These are phyloP conservation scores for Belgica antarctica DNA, from an alignment of 2,888 invertebrate species.

Conservation along the genomic window DNA sequence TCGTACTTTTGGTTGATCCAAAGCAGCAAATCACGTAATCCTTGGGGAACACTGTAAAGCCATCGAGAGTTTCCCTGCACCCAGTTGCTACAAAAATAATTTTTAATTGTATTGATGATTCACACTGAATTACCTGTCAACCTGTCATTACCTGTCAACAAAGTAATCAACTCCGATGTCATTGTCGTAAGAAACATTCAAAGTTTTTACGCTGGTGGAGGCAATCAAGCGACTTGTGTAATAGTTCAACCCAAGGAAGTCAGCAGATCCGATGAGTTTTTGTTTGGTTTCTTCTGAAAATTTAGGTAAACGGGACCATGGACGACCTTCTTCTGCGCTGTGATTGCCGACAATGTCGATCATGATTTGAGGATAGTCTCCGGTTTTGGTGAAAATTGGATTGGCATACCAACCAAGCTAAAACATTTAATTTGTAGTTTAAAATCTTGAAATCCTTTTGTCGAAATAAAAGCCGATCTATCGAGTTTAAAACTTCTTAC, in stretches of 20 bases:
- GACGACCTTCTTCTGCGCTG: slow-evolving; percentile 50
- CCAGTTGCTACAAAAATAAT: too few relatives aligned
- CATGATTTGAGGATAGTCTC: slow-evolving; percentile 51
- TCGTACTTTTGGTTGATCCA: slow-evolving; percentile 59
- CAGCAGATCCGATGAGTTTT: slow-evolving; percentile 16
- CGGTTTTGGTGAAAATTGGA: slow-evolving; percentile 49
- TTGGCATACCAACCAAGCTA: slow-evolving; percentile 53
- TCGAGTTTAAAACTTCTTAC: slow-evolving; percentile 1
- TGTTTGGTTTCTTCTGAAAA: slow-evolving; percentile 26
- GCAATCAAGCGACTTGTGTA: slow-evolving; percentile 46
- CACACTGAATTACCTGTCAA: too few relatives aligned
- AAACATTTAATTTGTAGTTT: slow-evolving; percentile 43
- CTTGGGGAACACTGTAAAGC: slow-evolving; percentile 53
- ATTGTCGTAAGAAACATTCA: not conserved
- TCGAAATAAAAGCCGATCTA: not conserved
- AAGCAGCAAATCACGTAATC: slow-evolving; percentile 58
- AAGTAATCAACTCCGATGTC: not conserved
- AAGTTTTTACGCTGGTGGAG: slow-evolving; percentile 17
- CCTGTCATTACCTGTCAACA: not conserved
- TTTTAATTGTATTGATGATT: too few relatives aligned
- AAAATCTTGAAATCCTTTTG: not conserved
- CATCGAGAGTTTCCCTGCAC: not conserved
- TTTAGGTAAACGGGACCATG: slow-evolving; percentile 48
- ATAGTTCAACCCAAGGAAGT: slow-evolving; percentile 39
- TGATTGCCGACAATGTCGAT: slow-evolving; percentile 49